phyloP scores from a whole-genome alignment of 2,797 vertebrate species.

The Chelmon rostratus region DNA sequence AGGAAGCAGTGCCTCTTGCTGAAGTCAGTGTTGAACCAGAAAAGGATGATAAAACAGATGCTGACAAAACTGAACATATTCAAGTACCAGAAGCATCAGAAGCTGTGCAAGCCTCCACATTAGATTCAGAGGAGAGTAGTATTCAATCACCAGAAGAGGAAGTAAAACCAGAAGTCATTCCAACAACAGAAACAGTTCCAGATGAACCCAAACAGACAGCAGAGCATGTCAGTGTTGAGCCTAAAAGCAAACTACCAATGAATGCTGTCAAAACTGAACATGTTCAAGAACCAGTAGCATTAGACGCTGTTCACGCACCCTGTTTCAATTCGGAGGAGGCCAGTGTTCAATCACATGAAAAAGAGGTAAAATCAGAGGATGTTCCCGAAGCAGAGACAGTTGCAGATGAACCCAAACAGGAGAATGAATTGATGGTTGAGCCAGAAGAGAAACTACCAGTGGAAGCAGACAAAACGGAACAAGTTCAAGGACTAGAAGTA shows the following conservation, averaged over 20 bases:
- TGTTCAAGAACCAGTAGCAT: constrained; percentile 5
- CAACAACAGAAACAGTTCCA: neutral
- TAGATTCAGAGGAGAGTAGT: constrained; percentile 28
- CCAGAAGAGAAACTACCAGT: neutral
- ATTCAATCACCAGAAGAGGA: constrained; percentile 28
- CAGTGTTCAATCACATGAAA: neutral
- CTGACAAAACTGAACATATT: constrained; percentile 13
- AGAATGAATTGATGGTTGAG: neutral
- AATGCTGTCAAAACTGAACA: constrained; percentile 15
- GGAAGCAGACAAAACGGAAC: neutral
- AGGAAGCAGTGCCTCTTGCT: neutral
- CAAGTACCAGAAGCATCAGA: neutral
- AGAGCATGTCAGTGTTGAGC: neutral
- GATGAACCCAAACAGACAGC: constrained; percentile 23
- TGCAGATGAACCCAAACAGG: neutral
- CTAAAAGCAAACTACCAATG: neutral
- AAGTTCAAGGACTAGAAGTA: constrained; percentile 7
- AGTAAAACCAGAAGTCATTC: neutral
- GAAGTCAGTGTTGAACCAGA: neutral
- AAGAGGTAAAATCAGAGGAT: neutral
- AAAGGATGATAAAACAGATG: constrained; percentile 16
- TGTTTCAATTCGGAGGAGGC: neutral
- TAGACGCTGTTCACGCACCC: neutral
- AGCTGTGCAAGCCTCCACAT: constrained; percentile 28
- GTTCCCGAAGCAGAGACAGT: neutral